Evolutionary conservation across 2,797 vertebrate species (phyloP), one percentile per base, ranked within the genome.

Genomic region (Hafferia zeledoni): DNA sequence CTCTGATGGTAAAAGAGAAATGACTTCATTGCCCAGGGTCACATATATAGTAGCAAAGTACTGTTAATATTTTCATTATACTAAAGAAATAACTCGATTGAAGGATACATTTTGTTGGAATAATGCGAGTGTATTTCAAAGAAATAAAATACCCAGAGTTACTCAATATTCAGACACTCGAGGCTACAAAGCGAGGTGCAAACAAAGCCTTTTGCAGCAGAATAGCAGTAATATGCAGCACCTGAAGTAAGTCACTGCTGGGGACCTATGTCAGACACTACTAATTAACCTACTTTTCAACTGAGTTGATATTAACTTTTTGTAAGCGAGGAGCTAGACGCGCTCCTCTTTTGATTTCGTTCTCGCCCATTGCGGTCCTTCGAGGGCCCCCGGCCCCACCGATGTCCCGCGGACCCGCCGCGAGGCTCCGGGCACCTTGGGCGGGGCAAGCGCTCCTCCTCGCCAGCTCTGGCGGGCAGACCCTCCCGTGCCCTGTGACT

Each of bases 261-360:
- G 96, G 63, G 89, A 96, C 91, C 94, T 94, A 92, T 89, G 95
- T 86, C 90, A 76, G 91, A 78, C 95, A 24, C 93, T 95, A 35
- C 90, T 97, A 95, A 97, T 98, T 98, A 98, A 96, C 98, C 97
- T 86, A 97, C 96, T 97, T 97, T 97, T 97, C 95, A 49, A 56
- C 80, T 25, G 69, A 39, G 65, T 85, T 72, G 64, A 63, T 85
- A 97, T 90, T 94, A 97, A 97, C 90, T 97, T 93, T 95, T 89
- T 59, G 60, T 46, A 52, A 83, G 53, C 9, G 18, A 56, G 61
- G 46, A 53, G 69, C 63, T 41, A 82, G n/a, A 65, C 25, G 16
- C 6, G 2, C 52, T 30, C n/a, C 81, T 63, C 13, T 61, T 44
- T 11, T 41, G 20, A 24, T 56, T 74, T 57, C 46, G 46, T 44